Evolutionary conservation across 2,797 vertebrate species (phyloP), one percentile per base, ranked within the genome.

Genomic region (Poeciliopsis presidionis): DNA sequence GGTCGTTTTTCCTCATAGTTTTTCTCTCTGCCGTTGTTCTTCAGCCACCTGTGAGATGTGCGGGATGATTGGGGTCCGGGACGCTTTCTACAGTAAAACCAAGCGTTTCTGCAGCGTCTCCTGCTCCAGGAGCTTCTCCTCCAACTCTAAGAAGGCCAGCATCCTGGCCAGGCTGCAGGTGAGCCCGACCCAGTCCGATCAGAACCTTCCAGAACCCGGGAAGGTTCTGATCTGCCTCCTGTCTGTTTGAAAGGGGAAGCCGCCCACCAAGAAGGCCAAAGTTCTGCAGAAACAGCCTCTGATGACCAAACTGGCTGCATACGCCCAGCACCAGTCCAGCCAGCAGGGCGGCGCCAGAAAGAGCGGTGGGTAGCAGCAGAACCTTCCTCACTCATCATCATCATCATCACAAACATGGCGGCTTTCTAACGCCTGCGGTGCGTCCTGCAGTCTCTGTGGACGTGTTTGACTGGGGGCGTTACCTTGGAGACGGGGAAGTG

Each of bases 131-230:
- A 99, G 98, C 90, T 99, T 97, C 72, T 99, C 98, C 0, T 99
- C 98, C 49, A 99, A 99, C 94, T 99, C 98, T 84, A 99, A 99
- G 96, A 99, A 99, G 96, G 98, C 98, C 94, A 99, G 98, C 95
- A 97, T 99, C 95, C 95, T 99, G 92, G 97, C 98, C 93, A 96
- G 97, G 88, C 97, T 98, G 95, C 97, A 99, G 91, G 91, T 84
- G 73, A 4, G 14, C 25, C 28, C 0, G 1, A n/a, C 3, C 28
- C 7, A 4, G 45, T 71, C 69, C 12, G 41, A 28, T 25, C 43
- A 20, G 33, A 36, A 63, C 33, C 16, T 61, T 33, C 30, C 16
- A 4, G 61, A 22, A 36, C 14, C 61, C 33, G 2, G 18, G 61
- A 36, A 3, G 18, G 61, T 36, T 63, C 61, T 63, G 16, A 63